Conservation (phyloP, 2,113 vertebrate species). For the Sialia sialis region DNA sequence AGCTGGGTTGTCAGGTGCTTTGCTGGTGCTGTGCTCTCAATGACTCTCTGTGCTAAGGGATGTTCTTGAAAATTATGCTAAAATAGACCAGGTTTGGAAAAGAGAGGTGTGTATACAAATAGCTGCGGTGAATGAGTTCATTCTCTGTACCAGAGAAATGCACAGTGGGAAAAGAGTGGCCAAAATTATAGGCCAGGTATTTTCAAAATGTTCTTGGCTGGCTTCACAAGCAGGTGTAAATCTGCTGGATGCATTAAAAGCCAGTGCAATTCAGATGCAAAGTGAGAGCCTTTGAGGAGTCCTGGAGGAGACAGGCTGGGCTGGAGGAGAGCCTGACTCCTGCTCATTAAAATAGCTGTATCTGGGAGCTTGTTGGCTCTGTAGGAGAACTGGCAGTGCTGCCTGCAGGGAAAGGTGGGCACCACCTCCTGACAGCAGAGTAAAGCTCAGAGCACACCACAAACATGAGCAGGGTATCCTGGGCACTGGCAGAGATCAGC, state of each 20-base stretch:
- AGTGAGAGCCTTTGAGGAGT: not conserved
- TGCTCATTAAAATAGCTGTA: not conserved
- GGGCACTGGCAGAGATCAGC: not conserved
- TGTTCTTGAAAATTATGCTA: not conserved
- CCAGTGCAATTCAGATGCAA: not conserved
- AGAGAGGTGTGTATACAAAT: not conserved
- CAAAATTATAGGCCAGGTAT: slow-evolving; percentile 30
- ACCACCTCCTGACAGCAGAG: not conserved
- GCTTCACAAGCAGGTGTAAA: slow-evolving; percentile 26
- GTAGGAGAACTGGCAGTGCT: not conserved
- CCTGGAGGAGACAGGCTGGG: not conserved
- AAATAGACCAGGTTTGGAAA: not conserved
- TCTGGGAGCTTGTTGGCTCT: not conserved
- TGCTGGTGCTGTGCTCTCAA: not conserved
- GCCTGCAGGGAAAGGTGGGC: not conserved
- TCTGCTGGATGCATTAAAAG: not conserved
- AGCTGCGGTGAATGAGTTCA: slow-evolving; percentile 30
- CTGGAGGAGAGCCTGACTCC: not conserved
- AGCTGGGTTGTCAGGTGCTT: not conserved
- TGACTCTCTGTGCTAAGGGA: slow-evolving; percentile 3
- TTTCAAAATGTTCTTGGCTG: slow-evolving; percentile 42
- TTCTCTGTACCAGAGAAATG: not conserved
- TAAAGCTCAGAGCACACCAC: not conserved
- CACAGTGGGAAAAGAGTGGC: not conserved
- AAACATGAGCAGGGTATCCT: fast-evolving